Evolutionary conservation across 2,797 vertebrate species (phyloP).

Genomic region (Gallinago stenura): DNA sequence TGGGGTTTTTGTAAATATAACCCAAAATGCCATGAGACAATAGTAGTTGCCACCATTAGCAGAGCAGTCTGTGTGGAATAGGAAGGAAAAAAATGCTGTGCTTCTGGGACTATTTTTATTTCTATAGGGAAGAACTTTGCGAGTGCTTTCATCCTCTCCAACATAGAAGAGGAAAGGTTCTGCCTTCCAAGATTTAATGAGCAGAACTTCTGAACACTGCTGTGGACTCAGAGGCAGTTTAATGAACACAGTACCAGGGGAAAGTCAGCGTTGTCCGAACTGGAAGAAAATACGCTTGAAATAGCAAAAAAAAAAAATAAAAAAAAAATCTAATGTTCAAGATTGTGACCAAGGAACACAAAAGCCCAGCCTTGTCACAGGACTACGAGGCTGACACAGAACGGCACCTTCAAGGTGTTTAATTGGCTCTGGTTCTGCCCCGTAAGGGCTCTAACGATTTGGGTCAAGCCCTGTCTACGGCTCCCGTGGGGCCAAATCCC

Average conservation of each 20-base stretch:
- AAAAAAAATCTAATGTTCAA: background rate
- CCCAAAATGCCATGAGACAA: background rate
- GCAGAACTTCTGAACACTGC: background rate
- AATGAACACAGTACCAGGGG: background rate
- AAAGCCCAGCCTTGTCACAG: background rate
- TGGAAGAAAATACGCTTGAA: background rate
- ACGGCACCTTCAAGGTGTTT: background rate
- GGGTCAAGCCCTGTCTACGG: background rate
- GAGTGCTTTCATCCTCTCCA: background rate
- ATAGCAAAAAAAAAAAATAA: background rate
- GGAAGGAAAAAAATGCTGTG: background rate
- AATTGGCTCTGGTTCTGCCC: background rate
- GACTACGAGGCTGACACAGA: background rate
- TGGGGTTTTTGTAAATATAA: background rate
- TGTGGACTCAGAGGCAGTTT: background rate
- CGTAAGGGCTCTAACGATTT: background rate
- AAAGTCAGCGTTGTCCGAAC: background rate
- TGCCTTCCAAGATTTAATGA: slow-evolving; percentile 41
- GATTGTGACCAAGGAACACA: background rate
- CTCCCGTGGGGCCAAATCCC: background rate
- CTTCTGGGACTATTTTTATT: slow-evolving; percentile 1
- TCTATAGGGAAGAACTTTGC: background rate
- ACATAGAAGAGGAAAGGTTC: background rate
- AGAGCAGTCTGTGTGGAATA: background rate
- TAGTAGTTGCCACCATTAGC: background rate